Base-by-base conservation (phyloP, 1,140 invertebrate genomes). In the Frieseomelitta varia region DNA sequence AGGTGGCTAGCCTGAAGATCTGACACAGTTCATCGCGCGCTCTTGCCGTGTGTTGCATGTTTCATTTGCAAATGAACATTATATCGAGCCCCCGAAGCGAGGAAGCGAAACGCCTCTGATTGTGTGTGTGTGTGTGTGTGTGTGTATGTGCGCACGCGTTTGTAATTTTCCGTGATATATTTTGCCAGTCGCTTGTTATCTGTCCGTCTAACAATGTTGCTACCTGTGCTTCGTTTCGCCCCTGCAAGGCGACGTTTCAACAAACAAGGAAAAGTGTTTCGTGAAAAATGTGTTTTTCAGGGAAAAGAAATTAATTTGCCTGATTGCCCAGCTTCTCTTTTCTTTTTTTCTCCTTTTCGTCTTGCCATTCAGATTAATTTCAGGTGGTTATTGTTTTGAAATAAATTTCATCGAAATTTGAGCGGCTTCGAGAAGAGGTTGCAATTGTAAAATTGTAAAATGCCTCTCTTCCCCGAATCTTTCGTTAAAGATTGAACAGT, bases 101-200 rank as follows among this genome's bases (percentile, higher is more conserved):
- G 58, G 39, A 39, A n/a, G 11, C 12, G 58, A 61, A 67, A 74
- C 24, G n/a, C 47, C 47, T 21, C 39, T 53, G 27, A 63, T 65
- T 65, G n/a, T 19, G 68, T 51, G 24, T 19, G 12, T 39, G 72
- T 80, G 74, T 65, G n/a, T 19, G 68, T 51, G 24, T 19, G 12
- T 39, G 72, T 80, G 68, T 72, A 65, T 65, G 34, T 19, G 68
- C 30, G 24, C 14, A 58, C 39, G n/a, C 24, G 21, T 51, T 81
- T 81, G 72, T 75, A 81, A 75, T 81, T 73, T 67, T 53, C 61
- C 80, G n/a, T 53, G 61, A 75, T 81, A 51, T 47, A 53, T 75
- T 74, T 75, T 55, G 30, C 56, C 19, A 65, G 56, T n/a, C 47
- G 56, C 71, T 74, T 81, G 69, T 81, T 81, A 75, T n/a, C 58